These are phyloP conservation scores for Tragulus kanchil DNA, from an alignment of 2,113 vertebrate species.

Conservation along the genomic window DNA sequence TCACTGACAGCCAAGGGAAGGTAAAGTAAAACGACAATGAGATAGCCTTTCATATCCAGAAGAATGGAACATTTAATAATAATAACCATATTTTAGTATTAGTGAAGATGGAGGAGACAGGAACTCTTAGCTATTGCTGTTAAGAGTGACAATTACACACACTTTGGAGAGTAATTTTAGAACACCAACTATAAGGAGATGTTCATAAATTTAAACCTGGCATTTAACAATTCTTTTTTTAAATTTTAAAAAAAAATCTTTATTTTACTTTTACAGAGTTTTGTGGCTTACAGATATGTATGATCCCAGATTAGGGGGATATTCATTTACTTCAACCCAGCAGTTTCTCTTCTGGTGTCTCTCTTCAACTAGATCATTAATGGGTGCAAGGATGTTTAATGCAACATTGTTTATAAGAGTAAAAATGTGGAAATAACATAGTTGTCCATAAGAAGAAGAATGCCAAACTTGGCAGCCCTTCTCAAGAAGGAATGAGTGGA, in stretches of 20 bases:
- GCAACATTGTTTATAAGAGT: neutral
- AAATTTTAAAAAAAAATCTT: no score
- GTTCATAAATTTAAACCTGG: neutral
- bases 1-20: neutral
- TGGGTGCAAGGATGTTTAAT: neutral
- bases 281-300: no score
- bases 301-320: neutral
- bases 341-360: neutral
- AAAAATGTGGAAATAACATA: neutral
- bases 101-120: neutral
- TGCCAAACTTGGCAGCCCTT: neutral
- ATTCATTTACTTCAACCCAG: neutral
- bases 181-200: neutral
- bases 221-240: neutral
- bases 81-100: neutral
- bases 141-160: neutral
- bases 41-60: neutral
- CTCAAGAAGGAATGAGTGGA: neutral
- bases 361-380: neutral
- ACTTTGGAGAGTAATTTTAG: neutral
- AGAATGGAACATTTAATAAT: neutral
- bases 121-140: neutral
- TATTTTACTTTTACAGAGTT: no score
- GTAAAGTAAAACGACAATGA: neutral
- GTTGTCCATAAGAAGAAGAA: neutral